phyloP scores from a whole-genome alignment of 2,888 invertebrate species.

The Agriopis marginaria region DNA sequence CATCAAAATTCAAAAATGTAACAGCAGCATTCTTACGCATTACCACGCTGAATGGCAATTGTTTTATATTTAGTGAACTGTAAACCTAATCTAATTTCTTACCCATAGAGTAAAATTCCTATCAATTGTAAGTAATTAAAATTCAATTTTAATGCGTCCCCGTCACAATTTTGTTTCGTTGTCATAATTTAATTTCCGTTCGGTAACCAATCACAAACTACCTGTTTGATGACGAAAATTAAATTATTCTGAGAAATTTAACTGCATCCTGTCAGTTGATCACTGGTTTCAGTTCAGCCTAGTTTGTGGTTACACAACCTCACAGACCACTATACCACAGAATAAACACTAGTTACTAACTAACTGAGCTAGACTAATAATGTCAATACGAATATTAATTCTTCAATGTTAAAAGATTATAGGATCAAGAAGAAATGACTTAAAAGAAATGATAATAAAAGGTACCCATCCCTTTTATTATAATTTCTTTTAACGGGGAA shows the following conservation, averaged over 20 bases:
- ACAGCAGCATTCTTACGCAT: no score
- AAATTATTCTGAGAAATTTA: conserved; percentile 21
- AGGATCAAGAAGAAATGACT: no score
- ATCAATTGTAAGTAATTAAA: no score
- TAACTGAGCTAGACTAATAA: not conserved
- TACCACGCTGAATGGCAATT: no score
- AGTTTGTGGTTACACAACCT: conserved; percentile 22
- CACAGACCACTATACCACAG: conserved; percentile 8
- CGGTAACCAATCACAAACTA: conserved; percentile 10
- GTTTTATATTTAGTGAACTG: no score
- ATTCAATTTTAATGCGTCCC: not conserved
- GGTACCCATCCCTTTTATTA: no score
- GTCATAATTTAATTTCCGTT: conserved; percentile 7
- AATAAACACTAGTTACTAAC: conserved; percentile 6
- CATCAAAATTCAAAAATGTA: no score
- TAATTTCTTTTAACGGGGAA: no score
- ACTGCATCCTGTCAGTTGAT: conserved; percentile 37
- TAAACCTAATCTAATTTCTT: no score
- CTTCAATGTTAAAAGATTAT: no score
- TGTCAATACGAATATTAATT: not conserved
- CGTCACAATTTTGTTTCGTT: not conserved
- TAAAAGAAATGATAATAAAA: no score
- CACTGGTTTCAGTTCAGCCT: conserved; percentile 23
- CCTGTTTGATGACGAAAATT: conserved; percentile 15
- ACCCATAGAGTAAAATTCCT: no score